A percentile compares a stretch with the other conserved stretches of the same genome.
Evolutionary conservation across 1,140 invertebrate genomes (phyloP).

Genomic region (Brachionus manjavacas): DNA sequence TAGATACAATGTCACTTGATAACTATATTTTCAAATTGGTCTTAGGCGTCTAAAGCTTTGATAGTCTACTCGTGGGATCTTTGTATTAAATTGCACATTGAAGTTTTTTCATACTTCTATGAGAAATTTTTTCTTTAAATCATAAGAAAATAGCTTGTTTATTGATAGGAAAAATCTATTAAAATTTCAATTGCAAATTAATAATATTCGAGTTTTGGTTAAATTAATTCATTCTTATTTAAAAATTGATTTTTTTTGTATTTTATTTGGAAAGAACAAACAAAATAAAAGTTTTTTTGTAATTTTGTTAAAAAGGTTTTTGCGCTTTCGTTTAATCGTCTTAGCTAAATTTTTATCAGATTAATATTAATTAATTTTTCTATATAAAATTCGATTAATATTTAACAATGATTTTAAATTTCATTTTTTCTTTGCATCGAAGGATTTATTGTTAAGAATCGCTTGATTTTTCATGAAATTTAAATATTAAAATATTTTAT

Average conservation of each 20-base stretch:
- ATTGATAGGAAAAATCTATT: not conserved
- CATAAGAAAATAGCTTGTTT: not conserved
- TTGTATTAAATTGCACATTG: not conserved
- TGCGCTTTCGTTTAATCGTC: not conserved
- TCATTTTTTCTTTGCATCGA: not conserved
- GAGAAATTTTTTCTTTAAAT: not conserved
- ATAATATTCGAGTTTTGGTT: not conserved
- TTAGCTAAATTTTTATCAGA: not conserved
- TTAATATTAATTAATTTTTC: not conserved
- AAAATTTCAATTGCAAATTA: slow-evolving; percentile 21
- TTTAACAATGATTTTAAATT: not conserved
- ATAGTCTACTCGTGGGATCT: not conserved
- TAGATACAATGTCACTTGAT: not conserved
- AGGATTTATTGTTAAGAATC: not conserved
- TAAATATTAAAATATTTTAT: no score
- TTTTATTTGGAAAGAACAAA: not conserved
- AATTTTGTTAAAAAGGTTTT: not conserved
- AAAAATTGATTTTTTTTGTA: not conserved
- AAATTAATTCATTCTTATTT: not conserved
- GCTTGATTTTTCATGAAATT: no score
- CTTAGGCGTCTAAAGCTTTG: not conserved
- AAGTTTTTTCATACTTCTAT: not conserved
- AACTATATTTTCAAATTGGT: not conserved
- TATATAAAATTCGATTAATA: not conserved
- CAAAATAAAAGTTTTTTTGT: not conserved